A percentile compares a stretch with the other conserved stretches of the same genome.
Conservation (phyloP, 2,888 invertebrate genomes). For the Rhopalosiphum nymphaeae region DNA sequence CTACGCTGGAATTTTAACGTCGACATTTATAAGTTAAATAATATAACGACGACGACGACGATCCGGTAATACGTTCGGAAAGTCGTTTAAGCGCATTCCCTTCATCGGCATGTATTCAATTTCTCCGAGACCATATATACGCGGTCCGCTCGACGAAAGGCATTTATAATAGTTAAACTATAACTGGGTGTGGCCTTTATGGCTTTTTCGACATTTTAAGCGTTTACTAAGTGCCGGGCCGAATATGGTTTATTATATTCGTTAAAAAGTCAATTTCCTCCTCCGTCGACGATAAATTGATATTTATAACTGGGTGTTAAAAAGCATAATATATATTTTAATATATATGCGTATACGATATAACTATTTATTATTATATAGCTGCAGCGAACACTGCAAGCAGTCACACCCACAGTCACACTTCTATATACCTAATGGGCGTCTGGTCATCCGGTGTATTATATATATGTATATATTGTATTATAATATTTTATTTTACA, state of each 20-base stretch:
- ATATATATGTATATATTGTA: not conserved
- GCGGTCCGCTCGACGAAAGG: not conserved
- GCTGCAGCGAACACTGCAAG: not conserved
- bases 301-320: constrained; percentile 7
- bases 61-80: constrained; percentile 4
- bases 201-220: constrained; percentile 35
- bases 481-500: not conserved
- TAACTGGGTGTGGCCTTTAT: constrained; percentile 32
- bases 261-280: constrained; percentile 35
- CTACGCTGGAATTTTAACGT: not conserved
- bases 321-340: not conserved
- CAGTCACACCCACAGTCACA: constrained; percentile 23
- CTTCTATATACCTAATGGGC: not conserved
- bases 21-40: constrained; percentile 18
- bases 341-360: not conserved
- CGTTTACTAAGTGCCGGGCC: not conserved
- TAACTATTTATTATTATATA: not conserved
- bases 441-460: not conserved
- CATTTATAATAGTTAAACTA: constrained; percentile 36
- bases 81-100: constrained; percentile 46
- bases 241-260: not conserved
- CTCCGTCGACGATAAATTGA: constrained; percentile 25
- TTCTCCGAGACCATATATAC: not conserved
- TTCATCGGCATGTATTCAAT: constrained; percentile 23
- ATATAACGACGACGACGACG: not conserved